A percentile compares a stretch with the other conserved stretches of the same genome.
phyloP scores from a whole-genome alignment of 1,140 invertebrate species.

The Lithobius niger region DNA sequence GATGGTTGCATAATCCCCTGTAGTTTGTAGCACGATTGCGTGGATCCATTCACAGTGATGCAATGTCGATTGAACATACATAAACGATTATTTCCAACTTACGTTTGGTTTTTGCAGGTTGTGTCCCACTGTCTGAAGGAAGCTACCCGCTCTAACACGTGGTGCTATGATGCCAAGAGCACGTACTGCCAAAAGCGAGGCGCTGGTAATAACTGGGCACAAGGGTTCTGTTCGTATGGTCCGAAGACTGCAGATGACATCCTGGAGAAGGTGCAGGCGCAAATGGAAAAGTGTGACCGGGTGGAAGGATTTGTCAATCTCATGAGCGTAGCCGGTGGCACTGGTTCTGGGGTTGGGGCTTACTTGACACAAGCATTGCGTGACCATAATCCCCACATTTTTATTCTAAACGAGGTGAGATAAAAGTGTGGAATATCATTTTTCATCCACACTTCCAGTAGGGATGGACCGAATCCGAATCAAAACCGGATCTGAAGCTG shows the following conservation, averaged over 20 bases:
- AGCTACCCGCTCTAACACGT: conserved; percentile 28
- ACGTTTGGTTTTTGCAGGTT: conserved; percentile 12
- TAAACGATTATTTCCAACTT: too few species aligned
- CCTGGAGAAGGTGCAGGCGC: conserved; percentile 36
- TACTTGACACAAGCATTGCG: conserved; percentile 39
- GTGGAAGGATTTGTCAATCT: conserved; percentile 39
- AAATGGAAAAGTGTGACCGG: conserved; percentile 41
- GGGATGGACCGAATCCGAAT: too few species aligned
- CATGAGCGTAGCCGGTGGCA: conserved; percentile 50
- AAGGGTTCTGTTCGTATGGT: conserved; percentile 34
- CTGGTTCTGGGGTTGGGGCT: conserved; percentile 48
- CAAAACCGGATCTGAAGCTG: too few species aligned
- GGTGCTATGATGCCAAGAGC: conserved; percentile 29
- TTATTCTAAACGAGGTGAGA: conserved; percentile 35
- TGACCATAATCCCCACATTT: conserved; percentile 41
- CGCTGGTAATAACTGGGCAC: conserved; percentile 36
- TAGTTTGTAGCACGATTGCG: too few species aligned
- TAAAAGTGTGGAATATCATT: too few species aligned
- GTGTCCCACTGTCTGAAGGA: conserved; percentile 26
- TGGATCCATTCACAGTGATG: too few species aligned
- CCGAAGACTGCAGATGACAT: conserved; percentile 33
- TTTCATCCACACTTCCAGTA: too few species aligned
- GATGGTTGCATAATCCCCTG: too few species aligned
- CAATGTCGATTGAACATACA: too few species aligned
- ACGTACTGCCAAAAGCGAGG: conserved; percentile 29